phyloP scores from a whole-genome alignment of 2,888 invertebrate genomes.

The Petrolisthes manimaculis region DNA sequence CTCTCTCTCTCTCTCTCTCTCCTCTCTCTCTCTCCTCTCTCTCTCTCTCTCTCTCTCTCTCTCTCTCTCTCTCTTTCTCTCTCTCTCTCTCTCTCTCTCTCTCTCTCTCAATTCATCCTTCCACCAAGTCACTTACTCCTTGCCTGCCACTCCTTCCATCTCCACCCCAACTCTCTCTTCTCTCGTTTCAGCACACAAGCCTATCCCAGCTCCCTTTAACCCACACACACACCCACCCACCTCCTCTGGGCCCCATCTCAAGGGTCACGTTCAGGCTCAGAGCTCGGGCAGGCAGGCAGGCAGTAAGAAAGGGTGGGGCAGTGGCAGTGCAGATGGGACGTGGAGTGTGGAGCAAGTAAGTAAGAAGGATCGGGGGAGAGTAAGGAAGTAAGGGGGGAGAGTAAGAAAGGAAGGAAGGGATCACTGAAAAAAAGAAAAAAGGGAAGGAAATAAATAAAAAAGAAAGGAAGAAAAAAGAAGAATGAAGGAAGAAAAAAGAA shows the following conservation, averaged over 20 bases:
- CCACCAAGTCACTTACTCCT: not conserved
- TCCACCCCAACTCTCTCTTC: no score
- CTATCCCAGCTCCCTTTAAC: no score
- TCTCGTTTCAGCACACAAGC: no score
- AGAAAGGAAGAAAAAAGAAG: not conserved
- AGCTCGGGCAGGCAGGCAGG: not conserved
- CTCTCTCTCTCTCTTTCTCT: slow-evolving; percentile 10
- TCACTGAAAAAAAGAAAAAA: not conserved
- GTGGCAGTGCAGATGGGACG: not conserved
- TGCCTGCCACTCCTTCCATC: no score
- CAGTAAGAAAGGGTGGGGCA: not conserved
- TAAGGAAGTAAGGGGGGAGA: not conserved
- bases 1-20: no score
- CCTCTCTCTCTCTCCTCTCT: slow-evolving; percentile 1
- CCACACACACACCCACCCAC: no score
- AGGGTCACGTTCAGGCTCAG: not conserved
- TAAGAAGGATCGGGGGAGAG: not conserved
- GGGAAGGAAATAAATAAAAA: not conserved
- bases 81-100: slow-evolving; percentile 7
- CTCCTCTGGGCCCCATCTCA: no score
- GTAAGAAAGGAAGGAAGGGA: not conserved
- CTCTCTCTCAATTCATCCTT: not conserved
- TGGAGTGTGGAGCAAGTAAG: not conserved
- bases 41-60: slow-evolving; percentile 1
- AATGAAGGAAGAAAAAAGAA: not conserved